Percentiles rank a stretch among this genome's conserved stretches.
Conservation (phyloP, 2,888 invertebrate genomes). For the Watsonalla binaria region DNA sequence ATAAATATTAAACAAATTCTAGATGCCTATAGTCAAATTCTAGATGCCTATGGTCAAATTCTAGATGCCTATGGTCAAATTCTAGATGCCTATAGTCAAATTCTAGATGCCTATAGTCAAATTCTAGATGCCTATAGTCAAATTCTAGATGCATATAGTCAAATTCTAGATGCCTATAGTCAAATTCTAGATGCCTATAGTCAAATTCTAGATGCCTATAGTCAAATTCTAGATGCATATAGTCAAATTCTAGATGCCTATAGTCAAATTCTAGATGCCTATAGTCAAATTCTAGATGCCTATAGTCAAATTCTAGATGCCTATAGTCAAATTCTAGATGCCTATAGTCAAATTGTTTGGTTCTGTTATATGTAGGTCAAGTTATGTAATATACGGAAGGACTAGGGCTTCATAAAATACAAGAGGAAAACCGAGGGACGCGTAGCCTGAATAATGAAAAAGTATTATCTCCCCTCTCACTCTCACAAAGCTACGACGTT, state of each 20-base stretch:
- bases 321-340: slow-evolving; percentile 2
- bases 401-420: slow-evolving; percentile 17
- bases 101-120: slow-evolving; percentile 1
- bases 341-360: slow-evolving; percentile 1
- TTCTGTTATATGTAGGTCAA: slow-evolving; percentile 21
- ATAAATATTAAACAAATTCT: neutral
- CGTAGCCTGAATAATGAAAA: slow-evolving; percentile 51
- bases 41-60: slow-evolving; percentile 1
- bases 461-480: slow-evolving; percentile 29
- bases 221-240: no score
- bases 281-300: neutral
- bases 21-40: neutral
- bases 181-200: slow-evolving; percentile 1
- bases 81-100: slow-evolving; percentile 1
- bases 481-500: slow-evolving; percentile 16
- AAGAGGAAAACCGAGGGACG: slow-evolving; percentile 38
- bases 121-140: slow-evolving; percentile 1
- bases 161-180: slow-evolving; percentile 2
- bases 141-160: no score
- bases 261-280: neutral
- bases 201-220: slow-evolving; percentile 1
- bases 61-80: slow-evolving; percentile 1
- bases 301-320: slow-evolving; percentile 1
- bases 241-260: no score
- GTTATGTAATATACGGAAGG: slow-evolving; percentile 9